These are phyloP conservation scores for Theocolax elegans DNA, from an alignment of 1,140 invertebrate genomes.

Conservation along the genomic window DNA sequence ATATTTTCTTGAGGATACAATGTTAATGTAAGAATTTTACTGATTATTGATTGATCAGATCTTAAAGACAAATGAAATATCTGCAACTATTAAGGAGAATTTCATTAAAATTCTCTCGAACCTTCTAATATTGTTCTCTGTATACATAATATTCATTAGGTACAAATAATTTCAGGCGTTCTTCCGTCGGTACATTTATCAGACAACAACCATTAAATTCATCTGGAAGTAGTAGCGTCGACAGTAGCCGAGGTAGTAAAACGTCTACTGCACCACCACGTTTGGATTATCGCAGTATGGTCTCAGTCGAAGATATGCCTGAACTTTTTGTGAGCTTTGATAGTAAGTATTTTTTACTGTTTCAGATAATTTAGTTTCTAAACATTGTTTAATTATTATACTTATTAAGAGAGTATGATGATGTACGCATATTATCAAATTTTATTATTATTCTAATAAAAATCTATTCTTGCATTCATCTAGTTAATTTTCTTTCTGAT, in stretches of 20 bases:
- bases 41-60: too few species aligned
- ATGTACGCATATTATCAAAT: too few species aligned
- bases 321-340: conserved; percentile 94
- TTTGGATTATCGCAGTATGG: conserved; percentile 90
- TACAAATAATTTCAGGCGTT: conserved; percentile 71
- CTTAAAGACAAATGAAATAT: too few species aligned
- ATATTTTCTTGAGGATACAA: too few species aligned
- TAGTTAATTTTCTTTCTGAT: too few species aligned
- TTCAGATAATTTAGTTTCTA: too few species aligned
- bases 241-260: conserved; percentile 70
- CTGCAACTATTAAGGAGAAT: too few species aligned
- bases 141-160: background rate
- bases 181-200: conserved; percentile 83
- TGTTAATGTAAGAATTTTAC: too few species aligned
- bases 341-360: conserved; percentile 86
- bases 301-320: conserved; percentile 93
- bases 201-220: conserved; percentile 69
- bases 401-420: too few species aligned
- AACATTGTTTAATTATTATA: too few species aligned
- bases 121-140: conserved; percentile 11
- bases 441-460: too few species aligned
- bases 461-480: too few species aligned
- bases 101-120: conserved; percentile 9
- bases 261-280: conserved; percentile 74
- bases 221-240: conserved; percentile 65